Evolutionary conservation across 2,888 invertebrate genomes (phyloP), one percentile per base, ranked within the genome.

Genomic region (Therioaphis trifolii): DNA sequence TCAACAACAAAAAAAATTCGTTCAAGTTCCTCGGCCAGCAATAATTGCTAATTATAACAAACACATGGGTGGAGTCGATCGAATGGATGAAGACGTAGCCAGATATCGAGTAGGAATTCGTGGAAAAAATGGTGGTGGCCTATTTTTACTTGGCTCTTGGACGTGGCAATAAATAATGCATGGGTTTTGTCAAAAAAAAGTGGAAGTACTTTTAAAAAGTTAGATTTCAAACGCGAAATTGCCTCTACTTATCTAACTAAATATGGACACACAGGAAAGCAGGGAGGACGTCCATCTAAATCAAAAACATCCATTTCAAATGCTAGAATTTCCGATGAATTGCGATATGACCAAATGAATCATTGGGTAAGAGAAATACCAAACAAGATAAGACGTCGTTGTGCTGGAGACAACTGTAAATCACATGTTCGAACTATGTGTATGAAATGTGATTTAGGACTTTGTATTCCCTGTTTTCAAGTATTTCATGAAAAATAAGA

Each of bases 31-130:
- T 69, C 76, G 86, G 27, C 86, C 87, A 46, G 40, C 75, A 46
- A 55, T 78, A 46, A 77, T 87, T 82, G 84, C 82, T 29, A 75
- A 86, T 77, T 87, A 87, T 82, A 87, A 87, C 84, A 66, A 84
- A n/a, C 82, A 85, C 58, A 87, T 87, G 86, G 87, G 86, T 58
- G 84, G 69, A 21, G 86, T 85, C 4, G 87, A 87, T 61, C 84
- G 85, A 77, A 86, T 86, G 86, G 86, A 86, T 80, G 78, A 85
- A 85, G 86, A 87, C 84, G 71, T 87, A 66, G 76, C 69, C 24
- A 66, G 72, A 55, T 86, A 87, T 72, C 84, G 86, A 52, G 86
- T 87, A 66, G 82, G 85, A 52, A 85, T 86, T 78, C 84, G 86
- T 84, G 85, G 85, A 87, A 87, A 85, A 86, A 87, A 84, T 86